Base-by-base conservation (phyloP, 2,888 invertebrate genomes). In the Melangyna quadrimaculata region DNA sequence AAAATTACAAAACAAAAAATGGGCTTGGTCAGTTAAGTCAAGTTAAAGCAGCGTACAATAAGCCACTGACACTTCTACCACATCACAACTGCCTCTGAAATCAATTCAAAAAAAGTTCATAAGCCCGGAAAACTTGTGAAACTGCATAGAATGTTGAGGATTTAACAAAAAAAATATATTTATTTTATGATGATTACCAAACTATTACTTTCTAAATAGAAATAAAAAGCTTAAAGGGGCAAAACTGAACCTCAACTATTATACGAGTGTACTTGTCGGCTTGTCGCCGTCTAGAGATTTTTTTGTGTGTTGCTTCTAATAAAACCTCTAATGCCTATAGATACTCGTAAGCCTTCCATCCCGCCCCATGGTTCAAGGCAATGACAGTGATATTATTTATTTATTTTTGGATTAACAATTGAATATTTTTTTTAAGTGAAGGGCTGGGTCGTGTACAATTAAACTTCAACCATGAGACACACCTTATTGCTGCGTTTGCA, bases 11-110 rank as follows among this genome's bases (percentile, higher is more conserved):
- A 80, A 74, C 37, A 17, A 63, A 69, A 80, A 63, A 57, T 81
- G 81, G 81, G 81, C 65, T 81, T 75, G 81, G 81, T 69, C 74
- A n/a, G 19, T 51, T 17, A 37, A 43, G 55, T 45, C 32, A 37
- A 55, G 63, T 40, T 37, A 22, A 27, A 27, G 24, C 24, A 51
- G 14, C 7, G n/a, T n/a, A n/a, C 27, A 51, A 4, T 12, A 7
- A 22, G 17, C 6, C 5, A 14, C n/a, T 27, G n/a, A 14, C 59
- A 48, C 48, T 19, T 22, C 7, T 19, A 59, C 22, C 59, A n/a
- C 43, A 17, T 1, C 17, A n/a, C 27, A 4, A 5, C 10, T 17
- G 29, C 19, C 29, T 2, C 24, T 24, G 2, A 51, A 51, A 27
- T 32, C 45, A 27, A 65, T 81, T 65, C n/a, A n/a, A n/a, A n/a